These are phyloP conservation scores for Agrotis clavis DNA, from an alignment of 2,888 invertebrate genomes.

Conservation along the genomic window DNA sequence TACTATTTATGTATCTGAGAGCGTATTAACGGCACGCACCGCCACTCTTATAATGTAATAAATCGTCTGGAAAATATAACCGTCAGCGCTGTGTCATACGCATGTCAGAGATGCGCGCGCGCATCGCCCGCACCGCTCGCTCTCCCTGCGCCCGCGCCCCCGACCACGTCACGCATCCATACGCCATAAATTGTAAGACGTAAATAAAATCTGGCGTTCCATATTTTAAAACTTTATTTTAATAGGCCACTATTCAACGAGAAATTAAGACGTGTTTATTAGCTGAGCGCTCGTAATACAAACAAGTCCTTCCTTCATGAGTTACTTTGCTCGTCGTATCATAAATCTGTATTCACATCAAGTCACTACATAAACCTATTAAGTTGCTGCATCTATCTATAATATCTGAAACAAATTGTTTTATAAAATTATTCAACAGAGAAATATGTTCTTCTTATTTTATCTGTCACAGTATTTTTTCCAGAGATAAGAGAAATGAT, in stretches of 20 bases:
- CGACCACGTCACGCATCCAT: conserved; percentile 77
- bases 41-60: conserved; percentile 89
- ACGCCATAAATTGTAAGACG: conserved; percentile 86
- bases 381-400: conserved; percentile 59
- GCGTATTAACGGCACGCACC: conserved; percentile 86
- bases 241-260: conserved; percentile 89
- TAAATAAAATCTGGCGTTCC: conserved; percentile 89
- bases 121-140: conserved; percentile 63
- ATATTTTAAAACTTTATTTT: conserved; percentile 90
- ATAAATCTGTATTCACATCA: conserved; percentile 83
- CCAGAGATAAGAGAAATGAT: conserved; percentile 12
- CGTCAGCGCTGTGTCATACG: conserved; percentile 89
- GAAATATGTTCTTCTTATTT: conserved; percentile 25
- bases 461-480: conserved; percentile 20
- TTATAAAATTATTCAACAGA: conserved; percentile 16
- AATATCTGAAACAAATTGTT: conserved; percentile 41
- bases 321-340: conserved; percentile 77
- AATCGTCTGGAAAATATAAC: conserved; percentile 91
- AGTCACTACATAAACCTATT: conserved; percentile 74
- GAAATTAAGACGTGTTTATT: conserved; percentile 90
- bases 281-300: conserved; percentile 85
- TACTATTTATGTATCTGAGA: conserved; percentile 89
- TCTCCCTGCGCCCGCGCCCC: conserved; percentile 64
- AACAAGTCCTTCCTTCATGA: conserved; percentile 87
- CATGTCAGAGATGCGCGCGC: conserved; percentile 76